phyloP scores from a whole-genome alignment of 2,113 vertebrate genomes.

The Elephas maximus region DNA sequence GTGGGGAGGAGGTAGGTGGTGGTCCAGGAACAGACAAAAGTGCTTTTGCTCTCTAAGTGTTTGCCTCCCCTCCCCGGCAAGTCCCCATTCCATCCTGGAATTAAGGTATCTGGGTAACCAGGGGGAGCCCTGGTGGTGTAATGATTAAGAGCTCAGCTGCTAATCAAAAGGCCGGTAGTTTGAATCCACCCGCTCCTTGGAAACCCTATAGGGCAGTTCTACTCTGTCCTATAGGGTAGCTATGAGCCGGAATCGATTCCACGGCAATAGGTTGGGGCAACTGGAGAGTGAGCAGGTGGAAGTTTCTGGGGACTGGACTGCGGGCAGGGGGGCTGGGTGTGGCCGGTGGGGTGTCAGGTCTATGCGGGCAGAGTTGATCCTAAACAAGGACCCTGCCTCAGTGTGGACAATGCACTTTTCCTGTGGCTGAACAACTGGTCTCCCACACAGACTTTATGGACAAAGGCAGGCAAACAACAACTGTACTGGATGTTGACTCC shows the following conservation, averaged over 20 bases:
- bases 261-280: not conserved
- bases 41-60: not conserved
- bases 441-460: not conserved
- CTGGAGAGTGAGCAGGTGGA: not conserved
- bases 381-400: not conserved
- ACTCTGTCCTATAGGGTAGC: not conserved
- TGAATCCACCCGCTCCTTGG: not conserved
- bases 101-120: not conserved
- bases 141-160: not conserved
- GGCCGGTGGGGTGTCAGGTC: not conserved
- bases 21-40: not conserved
- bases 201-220: not conserved
- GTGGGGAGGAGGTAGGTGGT: not conserved
- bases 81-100: not conserved
- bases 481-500: not conserved
- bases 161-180: not conserved
- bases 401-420: not conserved
- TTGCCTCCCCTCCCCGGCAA: not conserved
- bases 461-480: not conserved
- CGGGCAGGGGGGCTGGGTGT: too few relatives aligned
- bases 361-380: not conserved
- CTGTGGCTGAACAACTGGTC: not conserved
- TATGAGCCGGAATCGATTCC: not conserved
- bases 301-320: not conserved
- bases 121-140: not conserved